Percentiles rank a stretch among this genome's conserved stretches.
These are phyloP conservation scores for Mesoligia furuncula DNA, from an alignment of 2,888 invertebrate genomes.

Conservation along the genomic window DNA sequence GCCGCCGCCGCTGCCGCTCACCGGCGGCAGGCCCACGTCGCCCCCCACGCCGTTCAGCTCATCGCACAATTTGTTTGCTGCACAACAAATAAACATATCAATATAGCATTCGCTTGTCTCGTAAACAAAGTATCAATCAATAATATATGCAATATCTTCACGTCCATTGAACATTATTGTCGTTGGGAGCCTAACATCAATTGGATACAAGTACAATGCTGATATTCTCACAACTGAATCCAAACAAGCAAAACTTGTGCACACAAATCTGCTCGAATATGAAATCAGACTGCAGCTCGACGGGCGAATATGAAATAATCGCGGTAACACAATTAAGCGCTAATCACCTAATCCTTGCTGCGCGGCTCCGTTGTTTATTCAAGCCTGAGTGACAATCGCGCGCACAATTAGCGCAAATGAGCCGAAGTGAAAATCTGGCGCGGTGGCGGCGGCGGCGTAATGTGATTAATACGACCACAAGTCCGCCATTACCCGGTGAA, in stretches of 20 bases:
- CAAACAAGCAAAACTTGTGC: slow-evolving; percentile 79
- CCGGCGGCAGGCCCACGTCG: slow-evolving; percentile 80
- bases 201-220: slow-evolving; percentile 42
- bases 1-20: slow-evolving; percentile 84
- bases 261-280: slow-evolving; percentile 85
- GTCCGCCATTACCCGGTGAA: slow-evolving; percentile 80
- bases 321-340: slow-evolving; percentile 89
- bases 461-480: slow-evolving; percentile 88
- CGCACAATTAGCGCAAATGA: slow-evolving; percentile 90
- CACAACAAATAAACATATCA: slow-evolving; percentile 66
- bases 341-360: slow-evolving; percentile 90
- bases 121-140: slow-evolving; percentile 43
- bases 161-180: slow-evolving; percentile 53
- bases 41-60: slow-evolving; percentile 85
- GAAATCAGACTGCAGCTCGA: slow-evolving; percentile 87
- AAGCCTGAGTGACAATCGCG: slow-evolving; percentile 90
- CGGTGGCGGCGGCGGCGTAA: slow-evolving; percentile 77
- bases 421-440: slow-evolving; percentile 90
- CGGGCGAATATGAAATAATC: slow-evolving; percentile 88
- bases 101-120: slow-evolving; percentile 32
- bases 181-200: slow-evolving; percentile 28
- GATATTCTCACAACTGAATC: slow-evolving; percentile 61
- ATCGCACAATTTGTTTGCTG: slow-evolving; percentile 87
- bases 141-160: slow-evolving; percentile 45
- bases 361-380: slow-evolving; percentile 89